phyloP scores from a whole-genome alignment of 2,888 invertebrate genomes.

The Drosophila incognita region DNA sequence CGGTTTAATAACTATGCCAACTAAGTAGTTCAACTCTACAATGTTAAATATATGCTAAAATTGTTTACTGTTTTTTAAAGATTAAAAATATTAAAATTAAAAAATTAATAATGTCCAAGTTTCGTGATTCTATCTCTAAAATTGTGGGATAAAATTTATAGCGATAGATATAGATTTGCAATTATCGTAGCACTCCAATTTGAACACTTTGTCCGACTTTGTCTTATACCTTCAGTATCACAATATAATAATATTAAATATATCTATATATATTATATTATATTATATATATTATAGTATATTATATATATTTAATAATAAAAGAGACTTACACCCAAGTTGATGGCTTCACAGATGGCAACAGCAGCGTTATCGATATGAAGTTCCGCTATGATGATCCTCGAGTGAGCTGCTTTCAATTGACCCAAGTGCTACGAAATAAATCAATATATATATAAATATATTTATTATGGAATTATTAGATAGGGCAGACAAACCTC shows the following conservation, averaged over 20 bases:
- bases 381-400: constrained; percentile 92
- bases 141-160: not conserved
- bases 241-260: not conserved
- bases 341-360: constrained; percentile 92
- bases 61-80: not conserved
- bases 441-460: not conserved
- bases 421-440: constrained; percentile 87
- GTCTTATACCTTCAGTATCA: not conserved
- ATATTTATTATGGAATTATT: too few species aligned
- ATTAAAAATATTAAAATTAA: not conserved
- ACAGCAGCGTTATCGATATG: constrained; percentile 90
- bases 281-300: too few species aligned
- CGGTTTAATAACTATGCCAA: not conserved
- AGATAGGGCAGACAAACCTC: constrained; percentile 34
- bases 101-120: not conserved
- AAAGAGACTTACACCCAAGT: constrained; percentile 70
- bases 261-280: too few species aligned
- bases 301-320: not conserved
- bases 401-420: constrained; percentile 88
- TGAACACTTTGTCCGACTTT: not conserved
- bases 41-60: not conserved
- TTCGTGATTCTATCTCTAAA: not conserved
- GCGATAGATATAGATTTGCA: not conserved
- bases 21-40: not conserved
- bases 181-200: not conserved